Percentiles rank a stretch among this genome's conserved stretches.
Conservation (phyloP, 2,113 vertebrate genomes). For the Labeo rohita region DNA sequence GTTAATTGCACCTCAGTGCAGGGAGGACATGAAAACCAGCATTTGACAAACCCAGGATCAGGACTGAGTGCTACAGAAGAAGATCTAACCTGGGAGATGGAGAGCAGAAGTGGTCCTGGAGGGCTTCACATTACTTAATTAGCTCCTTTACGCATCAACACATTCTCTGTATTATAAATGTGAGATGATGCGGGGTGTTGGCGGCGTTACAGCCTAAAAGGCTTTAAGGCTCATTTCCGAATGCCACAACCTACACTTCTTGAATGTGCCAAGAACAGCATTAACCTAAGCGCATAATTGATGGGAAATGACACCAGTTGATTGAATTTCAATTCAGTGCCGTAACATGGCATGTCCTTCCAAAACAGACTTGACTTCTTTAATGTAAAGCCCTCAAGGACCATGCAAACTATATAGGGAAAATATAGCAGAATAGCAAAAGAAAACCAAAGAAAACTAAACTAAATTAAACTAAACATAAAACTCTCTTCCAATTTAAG, state of each 20-base stretch:
- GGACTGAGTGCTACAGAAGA: constrained; percentile 63
- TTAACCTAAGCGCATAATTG: constrained; percentile 45
- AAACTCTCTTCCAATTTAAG: neutral
- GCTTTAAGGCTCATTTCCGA: constrained; percentile 35
- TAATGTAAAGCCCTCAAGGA: constrained; percentile 52
- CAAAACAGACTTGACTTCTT: neutral
- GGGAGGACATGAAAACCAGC: constrained; percentile 81
- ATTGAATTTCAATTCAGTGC: constrained; percentile 43
- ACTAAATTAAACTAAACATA: neutral
- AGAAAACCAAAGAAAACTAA: constrained; percentile 4
- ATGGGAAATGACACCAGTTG: constrained; percentile 46
- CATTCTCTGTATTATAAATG: constrained; percentile 47
- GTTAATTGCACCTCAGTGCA: constrained; percentile 59
- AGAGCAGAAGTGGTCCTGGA: constrained; percentile 35
- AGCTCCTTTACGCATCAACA: constrained; percentile 47
- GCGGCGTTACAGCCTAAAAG: constrained; percentile 42
- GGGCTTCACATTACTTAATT: constrained; percentile 32
- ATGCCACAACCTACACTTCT: constrained; percentile 21
- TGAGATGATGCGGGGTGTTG: constrained; percentile 36
- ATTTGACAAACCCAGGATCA: constrained; percentile 70
- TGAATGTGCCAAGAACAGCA: constrained; percentile 52
- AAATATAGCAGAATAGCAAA: constrained; percentile 49
- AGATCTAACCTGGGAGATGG: constrained; percentile 54
- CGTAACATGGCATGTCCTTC: constrained; percentile 33
- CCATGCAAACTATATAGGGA: constrained; percentile 51